Evolutionary conservation across 2,888 invertebrate species (phyloP), one percentile per base, ranked within the genome.

Genomic region (Phymatocera aterrima): DNA sequence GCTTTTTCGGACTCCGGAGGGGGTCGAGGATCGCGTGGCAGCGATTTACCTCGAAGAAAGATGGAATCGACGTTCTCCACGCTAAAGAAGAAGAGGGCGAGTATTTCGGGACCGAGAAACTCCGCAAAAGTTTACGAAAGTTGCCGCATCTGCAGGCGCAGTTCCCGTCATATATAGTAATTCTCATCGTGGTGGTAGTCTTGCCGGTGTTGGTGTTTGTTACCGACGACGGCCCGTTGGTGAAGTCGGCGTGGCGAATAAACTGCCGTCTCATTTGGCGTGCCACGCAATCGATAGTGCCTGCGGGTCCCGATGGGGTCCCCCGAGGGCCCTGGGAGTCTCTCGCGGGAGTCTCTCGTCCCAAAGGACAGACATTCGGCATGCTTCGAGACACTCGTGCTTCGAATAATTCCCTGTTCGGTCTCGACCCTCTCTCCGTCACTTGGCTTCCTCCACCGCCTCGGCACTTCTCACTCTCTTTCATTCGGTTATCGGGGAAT

Each of bases 401-500:
- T 78, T 83, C 85, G 87, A 88, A 88, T 88, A 88, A 88, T 88
- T 86, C 86, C 83, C 81, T 83, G 82, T 80, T 82, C 72, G 43
- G 77, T 68, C 79, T 79, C 83, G 82, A 79, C 78, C 79, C 54
- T 70, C 79, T 74, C 57, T 61, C 83, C 81, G 77, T 77, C 80
- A 60, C 72, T 77, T 74, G 46, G 51, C 77, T 80, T 78, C 81
- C 82, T 77, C 46, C 43, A 37, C 54, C 78, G 79, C 61, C 70
- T 79, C 79, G 60, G 37, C 77, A 51, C 78, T 77, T n/a, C n/a
- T n/a, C n/a, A n/a, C n/a, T n/a, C n/a, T n/a, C n/a, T n/a, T n/a
- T n/a, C 82, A 80, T 81, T 81, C 81, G n/a, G n/a, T n/a, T n/a
- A n/a, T n/a, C n/a, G n/a, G n/a, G n/a, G n/a, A n/a, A n/a, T n/a